Evolutionary conservation across 2,888 invertebrate species (phyloP).

Genomic region (Sympetrum striolatum): DNA sequence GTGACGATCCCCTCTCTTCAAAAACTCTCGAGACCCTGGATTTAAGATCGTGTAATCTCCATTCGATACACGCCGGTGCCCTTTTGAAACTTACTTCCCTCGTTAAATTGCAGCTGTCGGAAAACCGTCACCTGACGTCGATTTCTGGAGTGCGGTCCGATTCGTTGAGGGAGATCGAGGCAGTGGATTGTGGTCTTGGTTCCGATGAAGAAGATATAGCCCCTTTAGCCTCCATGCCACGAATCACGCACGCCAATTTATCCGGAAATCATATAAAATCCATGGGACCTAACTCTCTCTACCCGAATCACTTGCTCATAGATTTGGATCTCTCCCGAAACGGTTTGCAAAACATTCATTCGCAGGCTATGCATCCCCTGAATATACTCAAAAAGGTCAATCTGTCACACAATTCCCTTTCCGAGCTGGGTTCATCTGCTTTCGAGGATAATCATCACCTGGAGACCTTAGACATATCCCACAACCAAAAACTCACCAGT

Average conservation of each 20-base stretch:
- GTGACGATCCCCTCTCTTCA: background rate
- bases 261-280: background rate
- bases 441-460: background rate
- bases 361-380: background rate
- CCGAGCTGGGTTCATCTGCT: background rate
- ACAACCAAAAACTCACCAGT: background rate
- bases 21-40: background rate
- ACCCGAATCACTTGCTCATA: background rate
- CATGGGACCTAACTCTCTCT: background rate
- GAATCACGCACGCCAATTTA: background rate
- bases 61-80: background rate
- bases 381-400: background rate
- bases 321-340: constrained; percentile 6
- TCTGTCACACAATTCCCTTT: background rate
- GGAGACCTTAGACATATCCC: background rate
- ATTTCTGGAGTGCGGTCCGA: background rate
- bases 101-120: background rate
- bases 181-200: background rate
- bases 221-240: background rate
- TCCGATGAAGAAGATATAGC: background rate
- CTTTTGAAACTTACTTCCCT: background rate
- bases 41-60: background rate
- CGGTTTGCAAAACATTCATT: background rate
- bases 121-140: background rate
- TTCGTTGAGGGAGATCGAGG: background rate